Base-by-base conservation (phyloP, 2,797 vertebrate genomes). In the Microctenopoma stevenorrisi region DNA sequence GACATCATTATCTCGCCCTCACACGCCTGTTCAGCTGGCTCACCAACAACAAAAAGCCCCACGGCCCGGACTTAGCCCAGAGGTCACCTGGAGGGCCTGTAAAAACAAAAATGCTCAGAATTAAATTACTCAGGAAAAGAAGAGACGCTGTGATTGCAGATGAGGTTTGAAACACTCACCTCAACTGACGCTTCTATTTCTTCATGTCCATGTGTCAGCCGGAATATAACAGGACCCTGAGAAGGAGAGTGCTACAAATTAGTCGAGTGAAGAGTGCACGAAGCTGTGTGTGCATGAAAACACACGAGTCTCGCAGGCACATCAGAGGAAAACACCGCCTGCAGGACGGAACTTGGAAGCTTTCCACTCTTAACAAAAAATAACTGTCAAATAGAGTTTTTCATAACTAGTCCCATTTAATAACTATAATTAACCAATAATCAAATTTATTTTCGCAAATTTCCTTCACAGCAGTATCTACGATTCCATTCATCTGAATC, bases 1-100 rank as follows among this genome's bases (percentile, higher is more conserved):
- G 94, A 93, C 88, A 93, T 95, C 93, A 95, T 95, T 30, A 68
- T 65, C 78, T 72, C 72, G 56, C 58, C 62, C 57, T 88, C 83
- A 80, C 60, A 86, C 68, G 2, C 59, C 66, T n/a, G 70, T 33
- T 71, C 52, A 51, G 68, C 61, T 25, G 71, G 63, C 53, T 78
- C 77, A 44, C 76, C 76, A 70, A 80, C 84, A 70, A 76, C 73
- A 74, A 74, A 74, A 74, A 72, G 60, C 68, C 73, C 65, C 67
- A 55, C 72, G 40, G 71, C 68, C 77, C 53, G 64, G 64, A 68
- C 70, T 62, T 16, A 67, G 62, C 65, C 78, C 53, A 44, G 65
- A 81, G 69, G 81, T 88, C 86, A 84, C 85, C 85, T 82, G 85
- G 85, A 83, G 83, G 83, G 77, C 84, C 90, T 90, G 81, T 25